Conservation (phyloP, 2,113 vertebrate genomes). For the Pelecanoides urinatrix region DNA sequence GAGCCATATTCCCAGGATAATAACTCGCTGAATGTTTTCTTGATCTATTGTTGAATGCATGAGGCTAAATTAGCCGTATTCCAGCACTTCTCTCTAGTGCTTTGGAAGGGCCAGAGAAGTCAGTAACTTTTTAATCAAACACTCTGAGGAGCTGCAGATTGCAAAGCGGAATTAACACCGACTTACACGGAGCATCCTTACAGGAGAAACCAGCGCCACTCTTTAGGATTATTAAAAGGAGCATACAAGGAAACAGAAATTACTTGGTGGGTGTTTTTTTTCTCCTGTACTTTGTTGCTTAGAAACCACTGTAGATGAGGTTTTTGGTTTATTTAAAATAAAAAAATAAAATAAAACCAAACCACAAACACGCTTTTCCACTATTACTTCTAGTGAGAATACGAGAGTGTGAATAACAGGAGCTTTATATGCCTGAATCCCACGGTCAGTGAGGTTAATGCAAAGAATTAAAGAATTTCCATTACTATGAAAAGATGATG, state of each 20-base stretch:
- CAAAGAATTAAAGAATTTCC: background rate
- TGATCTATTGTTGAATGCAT: rapidly evolving
- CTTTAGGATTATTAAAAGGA: rapidly evolving
- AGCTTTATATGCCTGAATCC: background rate
- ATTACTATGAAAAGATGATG: background rate
- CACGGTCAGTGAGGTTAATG: background rate
- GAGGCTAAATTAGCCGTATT: rapidly evolving
- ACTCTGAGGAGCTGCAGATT: background rate
- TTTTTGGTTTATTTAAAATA: background rate
- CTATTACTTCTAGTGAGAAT: rapidly evolving
- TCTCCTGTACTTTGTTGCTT: background rate
- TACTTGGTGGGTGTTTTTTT: background rate
- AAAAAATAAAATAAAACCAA: background rate
- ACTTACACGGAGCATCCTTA: rapidly evolving
- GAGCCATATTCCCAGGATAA: background rate
- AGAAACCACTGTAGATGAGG: background rate
- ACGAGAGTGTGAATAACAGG: rapidly evolving
- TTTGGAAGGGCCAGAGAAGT: background rate
- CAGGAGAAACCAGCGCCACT: rapidly evolving
- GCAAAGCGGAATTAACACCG: background rate
- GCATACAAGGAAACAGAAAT: background rate
- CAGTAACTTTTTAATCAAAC: background rate
- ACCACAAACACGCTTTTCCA: background rate
- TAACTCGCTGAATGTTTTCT: rapidly evolving
- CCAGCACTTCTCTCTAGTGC: background rate